These are phyloP conservation scores for Pholis gunnellus DNA, from an alignment of 2,113 vertebrate species.

Conservation along the genomic window DNA sequence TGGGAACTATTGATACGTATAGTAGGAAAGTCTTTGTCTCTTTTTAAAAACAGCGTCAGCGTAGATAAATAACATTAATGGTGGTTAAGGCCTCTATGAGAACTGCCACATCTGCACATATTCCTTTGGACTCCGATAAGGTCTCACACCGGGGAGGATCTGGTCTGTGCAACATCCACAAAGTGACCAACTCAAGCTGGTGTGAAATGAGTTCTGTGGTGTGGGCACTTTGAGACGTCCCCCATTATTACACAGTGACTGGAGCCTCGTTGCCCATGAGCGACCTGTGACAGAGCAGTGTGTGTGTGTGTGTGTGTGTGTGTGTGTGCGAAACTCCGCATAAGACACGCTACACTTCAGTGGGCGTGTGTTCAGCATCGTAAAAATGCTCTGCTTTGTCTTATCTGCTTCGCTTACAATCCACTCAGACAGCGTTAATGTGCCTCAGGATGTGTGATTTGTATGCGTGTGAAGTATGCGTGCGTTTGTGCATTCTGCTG, in stretches of 20 bases:
- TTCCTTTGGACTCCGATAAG: neutral
- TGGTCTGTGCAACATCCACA: conserved; percentile 25
- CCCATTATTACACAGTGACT: conserved; percentile 23
- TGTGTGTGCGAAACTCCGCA: neutral
- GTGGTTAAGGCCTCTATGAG: neutral
- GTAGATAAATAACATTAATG: neutral
- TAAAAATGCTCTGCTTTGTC: conserved; percentile 23
- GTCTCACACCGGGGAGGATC: conserved; percentile 8
- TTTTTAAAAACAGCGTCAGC: neutral
- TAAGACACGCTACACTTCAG: neutral
- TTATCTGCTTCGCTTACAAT: conserved; percentile 39
- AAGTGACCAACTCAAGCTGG: conserved; percentile 6
- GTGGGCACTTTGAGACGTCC: conserved; percentile 12
- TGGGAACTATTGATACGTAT: neutral
- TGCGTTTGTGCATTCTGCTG: conserved; percentile 7
- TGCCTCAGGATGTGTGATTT: conserved; percentile 39
- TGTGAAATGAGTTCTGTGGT: conserved; percentile 35
- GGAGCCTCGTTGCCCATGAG: conserved; percentile 26
- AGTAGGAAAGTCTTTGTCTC: neutral
- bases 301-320: neutral
- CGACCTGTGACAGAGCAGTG: conserved; percentile 15
- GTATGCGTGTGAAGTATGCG: neutral
- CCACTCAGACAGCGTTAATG: conserved; percentile 32
- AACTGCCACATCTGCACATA: conserved; percentile 19
- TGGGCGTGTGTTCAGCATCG: neutral